Base-by-base conservation (phyloP, 2,888 invertebrate species). In the Calephelis perditalis region DNA sequence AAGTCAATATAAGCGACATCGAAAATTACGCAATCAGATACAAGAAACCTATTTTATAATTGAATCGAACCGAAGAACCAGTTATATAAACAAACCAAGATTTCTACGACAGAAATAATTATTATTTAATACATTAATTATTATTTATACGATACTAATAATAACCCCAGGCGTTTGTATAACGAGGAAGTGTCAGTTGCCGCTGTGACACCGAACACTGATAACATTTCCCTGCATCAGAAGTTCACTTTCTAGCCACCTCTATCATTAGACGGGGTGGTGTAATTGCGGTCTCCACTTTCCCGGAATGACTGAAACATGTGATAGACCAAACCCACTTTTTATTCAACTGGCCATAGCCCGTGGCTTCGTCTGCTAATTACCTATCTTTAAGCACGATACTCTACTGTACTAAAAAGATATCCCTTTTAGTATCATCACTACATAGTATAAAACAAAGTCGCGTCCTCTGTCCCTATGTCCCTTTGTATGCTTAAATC, bases 101-200 rank as follows among this genome's bases (percentile, higher is more conserved):
- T 49, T 49, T 49, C 49, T 26, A 15, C 7, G 35, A 40, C 40
- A 40, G 52, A 52, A 26, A 52, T 52, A 35, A 52, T 52, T 35
- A 52, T 35, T 52, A 52, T 52, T 52, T 52, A 15, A 52, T 52
- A 52, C 35, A 52, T 52, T 52, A 52, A 35, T 52, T 52, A 52
- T 52, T 52, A 35, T 52, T 52, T 52, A 52, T 52, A 52, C 26
- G 52, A 35, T 52, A 52, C 35, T 52, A 52, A 52, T 52, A 52
- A 52, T 52, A 52, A 35, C 52, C 52, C 35, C n/a, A 15, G 26
- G 52, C 35, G 35, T 49, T 49, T 26, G 15, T 49, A 26, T 52
- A 26, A 35, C 26, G 8, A 52, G 52, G 52, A 52, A 52, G 52
- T 52, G 52, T 52, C 35, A 52, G 52, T 52, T 26, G 40, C 11